These are phyloP conservation scores for Zaprionus africanus DNA, from an alignment of 1,140 invertebrate species.

Conservation along the genomic window DNA sequence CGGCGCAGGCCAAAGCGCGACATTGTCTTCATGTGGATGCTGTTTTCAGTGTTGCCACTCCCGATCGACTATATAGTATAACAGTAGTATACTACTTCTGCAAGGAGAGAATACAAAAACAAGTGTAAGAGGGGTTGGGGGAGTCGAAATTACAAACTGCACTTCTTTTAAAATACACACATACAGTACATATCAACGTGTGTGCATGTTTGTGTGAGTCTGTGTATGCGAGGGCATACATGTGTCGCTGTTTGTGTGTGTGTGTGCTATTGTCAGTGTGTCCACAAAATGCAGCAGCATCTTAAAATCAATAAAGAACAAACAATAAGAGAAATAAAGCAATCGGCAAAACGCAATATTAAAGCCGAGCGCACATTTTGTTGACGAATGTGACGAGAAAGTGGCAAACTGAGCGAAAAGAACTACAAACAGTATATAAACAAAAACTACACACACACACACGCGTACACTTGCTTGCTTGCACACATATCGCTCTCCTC, in stretches of 20 bases:
- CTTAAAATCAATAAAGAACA: constrained; percentile 55
- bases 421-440: constrained; percentile 51
- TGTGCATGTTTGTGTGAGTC: constrained; percentile 9
- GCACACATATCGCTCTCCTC: constrained; percentile 23
- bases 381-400: constrained; percentile 65
- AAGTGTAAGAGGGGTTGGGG: constrained; percentile 15
- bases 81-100: constrained; percentile 8
- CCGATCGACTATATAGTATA: constrained; percentile 16
- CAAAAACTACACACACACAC: constrained; percentile 59
- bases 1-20: constrained; percentile 81
- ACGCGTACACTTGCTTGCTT: constrained; percentile 1
- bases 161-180: constrained; percentile 20
- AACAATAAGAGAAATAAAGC: constrained; percentile 26
- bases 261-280: constrained; percentile 40
- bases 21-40: constrained; percentile 73
- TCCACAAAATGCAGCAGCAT: constrained; percentile 51
- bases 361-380: constrained; percentile 51
- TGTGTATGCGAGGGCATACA: constrained; percentile 8
- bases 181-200: background rate
- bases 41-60: constrained; percentile 47
- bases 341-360: constrained; percentile 25
- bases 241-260: background rate
- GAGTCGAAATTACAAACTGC: constrained; percentile 34
- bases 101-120: constrained; percentile 13
- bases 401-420: constrained; percentile 30